These are phyloP conservation scores for Dryococelus australis DNA, from an alignment of 2,888 invertebrate genomes.

Conservation along the genomic window DNA sequence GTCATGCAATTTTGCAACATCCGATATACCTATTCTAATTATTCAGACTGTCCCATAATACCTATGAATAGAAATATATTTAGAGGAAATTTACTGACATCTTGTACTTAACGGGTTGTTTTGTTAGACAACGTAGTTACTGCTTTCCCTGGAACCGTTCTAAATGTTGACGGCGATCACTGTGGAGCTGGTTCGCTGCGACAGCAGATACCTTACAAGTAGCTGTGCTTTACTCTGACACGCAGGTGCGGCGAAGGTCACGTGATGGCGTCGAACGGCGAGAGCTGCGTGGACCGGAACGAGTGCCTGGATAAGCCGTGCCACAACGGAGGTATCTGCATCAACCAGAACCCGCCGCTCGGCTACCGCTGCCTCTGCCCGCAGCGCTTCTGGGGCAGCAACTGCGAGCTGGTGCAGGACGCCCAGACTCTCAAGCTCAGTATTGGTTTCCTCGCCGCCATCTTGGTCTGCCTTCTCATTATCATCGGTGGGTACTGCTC, in stretches of 20 bases:
- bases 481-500: slow-evolving; percentile 60
- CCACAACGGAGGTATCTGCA: slow-evolving; percentile 58
- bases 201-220: no score
- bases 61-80: no score
- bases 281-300: slow-evolving; percentile 58
- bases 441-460: slow-evolving; percentile 64
- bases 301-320: slow-evolving; percentile 59
- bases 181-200: no score
- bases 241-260: slow-evolving; percentile 57
- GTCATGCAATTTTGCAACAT: no score
- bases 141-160: no score
- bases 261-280: slow-evolving; percentile 54
- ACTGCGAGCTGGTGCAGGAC: slow-evolving; percentile 59
- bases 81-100: no score
- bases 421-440: slow-evolving; percentile 61
- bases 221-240: not conserved
- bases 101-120: no score
- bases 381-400: slow-evolving; percentile 56
- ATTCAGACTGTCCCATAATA: no score
- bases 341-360: slow-evolving; percentile 56
- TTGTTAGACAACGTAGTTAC: no score
- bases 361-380: slow-evolving; percentile 57
- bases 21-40: no score
- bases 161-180: no score
- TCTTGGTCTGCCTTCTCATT: slow-evolving; percentile 63